Evolutionary conservation across 2,888 invertebrate species (phyloP), one percentile per base, ranked within the genome.

Genomic region (Cataglyphis rosenhaueri): DNA sequence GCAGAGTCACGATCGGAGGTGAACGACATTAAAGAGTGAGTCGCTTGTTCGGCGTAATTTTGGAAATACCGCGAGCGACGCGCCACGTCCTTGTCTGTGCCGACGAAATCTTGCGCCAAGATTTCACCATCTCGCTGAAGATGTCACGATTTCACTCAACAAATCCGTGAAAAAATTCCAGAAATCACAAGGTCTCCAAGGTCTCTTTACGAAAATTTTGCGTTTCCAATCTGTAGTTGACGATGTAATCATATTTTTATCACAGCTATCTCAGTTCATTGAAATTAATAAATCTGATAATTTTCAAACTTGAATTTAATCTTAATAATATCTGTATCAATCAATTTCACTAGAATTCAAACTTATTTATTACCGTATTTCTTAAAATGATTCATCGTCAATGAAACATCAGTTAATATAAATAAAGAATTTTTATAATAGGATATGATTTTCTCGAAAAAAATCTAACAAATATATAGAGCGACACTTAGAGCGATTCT

Each of bases 1-100:
- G 79, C 79, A 61, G 32, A 71, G 84, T 83, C 89, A 85, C 83
- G 86, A 83, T 78, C 79, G 35, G 81, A 89, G 90, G 89, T 89
- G 87, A 89, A 89, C 85, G 89, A 89, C 90, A 83, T 79, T 71
- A 71, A 70, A 64, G 70, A 59, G 62, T 62, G 81, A 59, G 66
- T 64, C 82, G 76, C 66, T 70, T 76, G 81, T 73, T 62, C 68
- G 70, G 57, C 57, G 70, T 90, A 88, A 88, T 90, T 89, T 89
- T 84, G 88, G 89, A 86, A 90, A 89, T 89, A 85, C 84, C 76
- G 68, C 62, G 52, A 52, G n/a, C 9, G 64, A 64, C 83, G 71
- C 75, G 84, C 81, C 83, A 83, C 65, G 83, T 10, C 86, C 89
- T 85, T 88, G 88, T 81, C 78, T 41, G 18, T 29, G 29, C 9